Percentiles rank a stretch among this genome's conserved stretches.
phyloP scores from a whole-genome alignment of 2,797 vertebrate species.

The Knipowitschia caucasica region DNA sequence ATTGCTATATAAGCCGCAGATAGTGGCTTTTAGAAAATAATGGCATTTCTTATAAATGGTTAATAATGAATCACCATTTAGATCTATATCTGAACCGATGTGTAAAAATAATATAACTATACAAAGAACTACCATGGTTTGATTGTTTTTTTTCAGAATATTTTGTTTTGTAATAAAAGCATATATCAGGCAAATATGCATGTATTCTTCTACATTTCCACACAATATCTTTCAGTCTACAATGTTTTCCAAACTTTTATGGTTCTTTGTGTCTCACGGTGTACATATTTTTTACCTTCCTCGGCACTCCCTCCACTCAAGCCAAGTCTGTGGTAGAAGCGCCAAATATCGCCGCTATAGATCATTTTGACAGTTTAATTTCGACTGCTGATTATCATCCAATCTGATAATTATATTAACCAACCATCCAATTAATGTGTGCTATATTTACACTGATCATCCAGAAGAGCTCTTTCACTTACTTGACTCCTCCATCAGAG shows the following conservation, averaged over 20 bases:
- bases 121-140: too few species aligned
- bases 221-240: not conserved
- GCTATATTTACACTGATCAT: conserved; percentile 81
- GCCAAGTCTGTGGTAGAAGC: conserved; percentile 45
- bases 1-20: too few species aligned
- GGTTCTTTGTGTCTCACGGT: conserved; percentile 9
- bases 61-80: too few species aligned
- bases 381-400: conserved; percentile 77
- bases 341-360: conserved; percentile 65
- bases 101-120: too few species aligned
- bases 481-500: conserved; percentile 51
- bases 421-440: conserved; percentile 78
- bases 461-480: conserved; percentile 55
- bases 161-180: too few species aligned
- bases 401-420: conserved; percentile 79
- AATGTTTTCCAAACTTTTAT: not conserved
- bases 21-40: too few species aligned
- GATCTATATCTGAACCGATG: too few species aligned
- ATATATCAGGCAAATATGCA: too few species aligned
- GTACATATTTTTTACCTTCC: conserved; percentile 27
- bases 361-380: conserved; percentile 82
- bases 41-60: too few species aligned
- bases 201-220: too few species aligned
- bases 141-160: too few species aligned
- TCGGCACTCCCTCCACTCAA: conserved; percentile 31